Evolutionary conservation across 2,888 invertebrate genomes (phyloP).

Genomic region (Tyria jacobaeae): DNA sequence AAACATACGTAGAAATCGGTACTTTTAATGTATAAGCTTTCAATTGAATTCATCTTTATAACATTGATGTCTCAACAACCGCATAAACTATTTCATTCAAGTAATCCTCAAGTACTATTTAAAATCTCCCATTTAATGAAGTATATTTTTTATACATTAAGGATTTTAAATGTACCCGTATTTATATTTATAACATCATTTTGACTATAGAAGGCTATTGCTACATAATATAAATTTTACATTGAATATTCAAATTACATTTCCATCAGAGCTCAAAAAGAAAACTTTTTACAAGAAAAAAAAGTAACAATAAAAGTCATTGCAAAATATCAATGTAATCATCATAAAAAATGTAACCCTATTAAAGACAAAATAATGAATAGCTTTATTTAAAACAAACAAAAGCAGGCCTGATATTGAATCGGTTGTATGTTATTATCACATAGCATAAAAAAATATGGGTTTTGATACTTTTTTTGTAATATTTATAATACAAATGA

Average conservation of each 20-base stretch:
- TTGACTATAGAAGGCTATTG: constrained; percentile 46
- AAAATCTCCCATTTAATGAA: not conserved
- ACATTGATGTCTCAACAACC: constrained; percentile 52
- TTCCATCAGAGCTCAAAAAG: not conserved
- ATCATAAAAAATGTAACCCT: not conserved
- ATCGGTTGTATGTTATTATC: not conserved
- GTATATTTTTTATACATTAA: not conserved
- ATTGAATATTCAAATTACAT: constrained; percentile 20
- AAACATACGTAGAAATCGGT: constrained; percentile 11
- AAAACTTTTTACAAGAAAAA: too few species aligned
- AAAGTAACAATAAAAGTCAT: not conserved
- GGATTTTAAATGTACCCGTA: constrained; percentile 14
- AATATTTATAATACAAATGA: too few species aligned
- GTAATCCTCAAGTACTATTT: constrained; percentile 43
- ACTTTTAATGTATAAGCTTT: constrained; percentile 42
- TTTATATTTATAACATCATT: constrained; percentile 46
- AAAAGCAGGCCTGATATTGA: not conserved
- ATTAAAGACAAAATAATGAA: not conserved
- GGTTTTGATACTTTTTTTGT: too few species aligned
- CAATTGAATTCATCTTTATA: constrained; percentile 34
- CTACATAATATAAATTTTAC: constrained; percentile 37
- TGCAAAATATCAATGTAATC: constrained; percentile 1
- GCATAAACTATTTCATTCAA: constrained; percentile 54
- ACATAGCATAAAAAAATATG: constrained; percentile 1
- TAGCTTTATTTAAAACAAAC: not conserved